A percentile compares a stretch with the other conserved stretches of the same genome.
These are phyloP conservation scores for Cacatua alba DNA, from an alignment of 2,113 vertebrate genomes.

Conservation along the genomic window DNA sequence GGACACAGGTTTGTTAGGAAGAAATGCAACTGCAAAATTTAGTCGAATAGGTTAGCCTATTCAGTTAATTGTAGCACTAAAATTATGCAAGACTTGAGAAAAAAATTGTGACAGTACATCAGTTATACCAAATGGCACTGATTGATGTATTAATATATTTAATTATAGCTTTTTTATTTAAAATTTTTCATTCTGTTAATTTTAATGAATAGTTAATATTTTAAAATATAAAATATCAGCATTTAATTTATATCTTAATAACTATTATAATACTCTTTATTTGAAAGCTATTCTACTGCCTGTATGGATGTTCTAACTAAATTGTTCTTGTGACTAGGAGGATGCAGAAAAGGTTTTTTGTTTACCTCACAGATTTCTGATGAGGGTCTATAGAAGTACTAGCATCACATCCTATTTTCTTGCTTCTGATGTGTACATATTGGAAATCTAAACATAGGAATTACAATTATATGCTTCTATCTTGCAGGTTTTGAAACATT, in stretches of 20 bases:
- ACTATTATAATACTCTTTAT: neutral
- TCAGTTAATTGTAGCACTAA: neutral
- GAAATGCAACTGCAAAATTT: neutral
- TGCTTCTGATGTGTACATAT: neutral
- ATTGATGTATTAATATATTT: neutral
- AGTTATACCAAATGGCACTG: neutral
- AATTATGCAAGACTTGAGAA: neutral
- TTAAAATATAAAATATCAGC: neutral
- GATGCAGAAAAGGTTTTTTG: neutral
- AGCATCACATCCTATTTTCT: neutral
- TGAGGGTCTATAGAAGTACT: neutral
- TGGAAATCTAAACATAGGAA: neutral
- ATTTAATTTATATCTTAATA: constrained; percentile 25
- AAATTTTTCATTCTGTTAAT: neutral
- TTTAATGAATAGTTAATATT: neutral
- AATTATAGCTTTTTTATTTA: neutral
- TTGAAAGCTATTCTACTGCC: neutral
- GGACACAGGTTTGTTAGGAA: neutral
- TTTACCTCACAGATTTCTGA: neutral
- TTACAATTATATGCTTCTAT: neutral
- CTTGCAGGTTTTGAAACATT: neutral
- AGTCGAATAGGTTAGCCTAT: neutral
- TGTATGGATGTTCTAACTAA: constrained; percentile 6
- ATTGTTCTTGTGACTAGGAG: neutral
- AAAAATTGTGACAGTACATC: neutral